Conservation (phyloP, 2,888 invertebrate species). For the Iselma pallidipennis region DNA sequence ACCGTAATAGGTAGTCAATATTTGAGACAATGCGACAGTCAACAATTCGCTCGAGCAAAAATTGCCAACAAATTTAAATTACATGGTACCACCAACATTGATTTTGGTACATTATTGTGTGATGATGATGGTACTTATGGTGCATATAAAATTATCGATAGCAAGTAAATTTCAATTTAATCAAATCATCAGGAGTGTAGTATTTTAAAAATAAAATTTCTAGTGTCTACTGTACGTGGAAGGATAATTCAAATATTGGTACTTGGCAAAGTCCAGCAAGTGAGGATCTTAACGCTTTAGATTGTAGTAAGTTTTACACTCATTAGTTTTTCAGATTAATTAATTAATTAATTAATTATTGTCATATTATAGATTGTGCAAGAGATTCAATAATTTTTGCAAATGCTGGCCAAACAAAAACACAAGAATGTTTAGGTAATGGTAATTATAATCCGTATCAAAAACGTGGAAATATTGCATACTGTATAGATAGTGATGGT, state of each 20-base stretch:
- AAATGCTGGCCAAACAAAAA: conserved; percentile 57
- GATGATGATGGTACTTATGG: conserved; percentile 71
- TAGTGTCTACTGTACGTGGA: conserved; percentile 66
- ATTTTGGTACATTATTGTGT: conserved; percentile 61
- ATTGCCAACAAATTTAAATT: conserved; percentile 60
- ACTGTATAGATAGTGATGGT: conserved; percentile 67
- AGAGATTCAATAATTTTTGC: conserved; percentile 61
- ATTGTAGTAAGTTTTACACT: conserved; percentile 66
- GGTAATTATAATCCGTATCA: conserved; percentile 65
- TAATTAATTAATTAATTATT: not conserved
- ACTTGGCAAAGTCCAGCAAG: conserved; percentile 58
- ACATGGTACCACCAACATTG: conserved; percentile 64
- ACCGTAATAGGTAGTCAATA: conserved; percentile 61
- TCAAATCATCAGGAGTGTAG: not conserved
- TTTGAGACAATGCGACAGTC: conserved; percentile 69
- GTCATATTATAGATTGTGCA: conserved; percentile 65
- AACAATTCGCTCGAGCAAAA: conserved; percentile 59
- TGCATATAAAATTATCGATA: conserved; percentile 58
- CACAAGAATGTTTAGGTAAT: conserved; percentile 58
- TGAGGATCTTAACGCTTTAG: conserved; percentile 50
- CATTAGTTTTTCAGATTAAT: not conserved
- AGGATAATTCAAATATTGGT: conserved; percentile 62
- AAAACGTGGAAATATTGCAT: conserved; percentile 56
- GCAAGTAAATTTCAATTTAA: conserved; percentile 57
- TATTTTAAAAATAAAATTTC: conserved; percentile 28